phyloP scores from a whole-genome alignment of 2,797 vertebrate species.

The Acanthis flammea region DNA sequence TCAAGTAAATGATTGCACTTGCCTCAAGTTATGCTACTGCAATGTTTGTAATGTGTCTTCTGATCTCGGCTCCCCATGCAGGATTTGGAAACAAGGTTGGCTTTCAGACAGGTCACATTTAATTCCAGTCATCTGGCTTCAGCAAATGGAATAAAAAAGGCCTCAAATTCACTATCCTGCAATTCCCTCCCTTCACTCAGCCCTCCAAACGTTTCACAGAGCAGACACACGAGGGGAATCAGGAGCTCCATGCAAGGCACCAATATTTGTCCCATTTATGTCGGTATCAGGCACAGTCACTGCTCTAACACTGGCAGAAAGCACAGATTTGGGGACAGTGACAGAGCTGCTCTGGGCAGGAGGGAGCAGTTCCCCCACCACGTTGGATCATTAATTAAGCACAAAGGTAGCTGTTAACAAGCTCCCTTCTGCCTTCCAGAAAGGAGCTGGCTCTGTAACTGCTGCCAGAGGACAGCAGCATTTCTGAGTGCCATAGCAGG shows the following conservation, averaged over 20 bases:
- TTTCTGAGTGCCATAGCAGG: rapidly evolving
- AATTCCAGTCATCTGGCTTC: conserved; percentile 47
- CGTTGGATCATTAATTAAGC: background rate
- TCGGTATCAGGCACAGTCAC: background rate
- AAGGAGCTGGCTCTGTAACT: background rate
- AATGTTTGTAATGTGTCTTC: conserved; percentile 62
- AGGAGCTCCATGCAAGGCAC: background rate
- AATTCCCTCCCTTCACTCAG: background rate
- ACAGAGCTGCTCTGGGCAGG: background rate
- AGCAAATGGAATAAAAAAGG: conserved; percentile 23
- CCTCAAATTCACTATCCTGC: background rate
- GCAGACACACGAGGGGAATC: background rate
- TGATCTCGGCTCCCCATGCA: conserved; percentile 34
- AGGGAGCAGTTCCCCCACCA: background rate
- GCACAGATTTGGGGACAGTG: background rate
- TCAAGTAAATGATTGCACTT: conserved; percentile 66
- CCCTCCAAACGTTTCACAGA: background rate
- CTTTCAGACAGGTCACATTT: conserved; percentile 52
- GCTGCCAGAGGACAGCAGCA: background rate
- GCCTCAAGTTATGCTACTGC: conserved; percentile 65
- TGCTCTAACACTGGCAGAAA: background rate
- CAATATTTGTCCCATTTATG: background rate
- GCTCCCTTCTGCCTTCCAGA: background rate
- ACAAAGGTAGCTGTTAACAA: background rate
- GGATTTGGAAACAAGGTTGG: conserved; percentile 48